Percentiles rank a stretch among this genome's conserved stretches.
These are phyloP conservation scores for Epizoanthus stellaris DNA, from an alignment of 92 coral and sea anemone genomes.

Conservation along the genomic window DNA sequence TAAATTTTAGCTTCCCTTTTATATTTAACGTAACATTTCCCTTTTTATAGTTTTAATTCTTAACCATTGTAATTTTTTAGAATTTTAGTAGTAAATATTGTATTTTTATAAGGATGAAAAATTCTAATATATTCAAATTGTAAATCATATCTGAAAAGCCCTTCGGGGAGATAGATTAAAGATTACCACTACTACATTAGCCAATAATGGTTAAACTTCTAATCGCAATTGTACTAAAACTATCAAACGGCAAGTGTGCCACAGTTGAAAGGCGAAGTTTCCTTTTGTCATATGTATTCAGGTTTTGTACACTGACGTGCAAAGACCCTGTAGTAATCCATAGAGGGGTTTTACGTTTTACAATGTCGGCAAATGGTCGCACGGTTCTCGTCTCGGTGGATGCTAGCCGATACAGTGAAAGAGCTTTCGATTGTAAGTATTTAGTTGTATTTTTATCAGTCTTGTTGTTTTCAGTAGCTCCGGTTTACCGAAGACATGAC, in stretches of 20 bases:
- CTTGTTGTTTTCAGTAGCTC: not conserved
- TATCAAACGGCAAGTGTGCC: not conserved
- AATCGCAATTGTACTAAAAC: not conserved
- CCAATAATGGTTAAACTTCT: not conserved
- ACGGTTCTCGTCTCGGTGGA: constrained; percentile 24
- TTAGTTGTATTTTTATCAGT: not conserved
- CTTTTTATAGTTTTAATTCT: no score
- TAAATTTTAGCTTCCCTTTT: no score
- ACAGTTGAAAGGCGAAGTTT: not conserved
- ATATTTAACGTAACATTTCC: no score
- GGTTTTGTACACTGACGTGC: not conserved
- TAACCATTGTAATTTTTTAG: no score
- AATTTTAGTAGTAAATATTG: no score
- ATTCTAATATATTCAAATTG: no score
- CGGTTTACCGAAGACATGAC: not conserved
- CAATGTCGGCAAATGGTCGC: constrained; percentile 24
- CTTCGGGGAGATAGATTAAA: no score
- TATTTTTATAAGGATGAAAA: no score
- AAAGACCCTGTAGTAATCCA: not conserved
- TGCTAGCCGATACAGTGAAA: constrained; percentile 26
- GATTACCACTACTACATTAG: no score
- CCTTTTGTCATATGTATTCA: not conserved
- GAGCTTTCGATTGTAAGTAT: constrained; percentile 33
- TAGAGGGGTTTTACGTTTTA: not conserved
- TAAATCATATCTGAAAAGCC: no score